Evolutionary conservation across 2,888 invertebrate genomes (phyloP), one percentile per base, ranked within the genome.

Genomic region (Trichogramma evanescens): DNA sequence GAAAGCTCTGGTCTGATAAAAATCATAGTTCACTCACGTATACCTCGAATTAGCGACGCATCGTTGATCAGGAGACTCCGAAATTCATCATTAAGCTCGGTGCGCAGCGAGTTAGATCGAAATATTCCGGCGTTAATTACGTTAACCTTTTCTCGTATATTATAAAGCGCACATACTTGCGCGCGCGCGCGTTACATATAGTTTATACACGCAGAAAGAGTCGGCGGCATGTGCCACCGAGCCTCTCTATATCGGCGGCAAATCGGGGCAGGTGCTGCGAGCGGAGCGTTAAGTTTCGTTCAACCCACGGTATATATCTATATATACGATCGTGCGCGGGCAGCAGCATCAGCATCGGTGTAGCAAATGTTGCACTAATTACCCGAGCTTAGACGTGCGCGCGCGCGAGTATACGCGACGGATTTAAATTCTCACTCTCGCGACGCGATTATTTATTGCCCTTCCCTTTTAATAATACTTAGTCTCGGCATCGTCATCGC

Each of bases 191-290:
- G 26, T 26, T 26, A 26, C 26, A 26, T 26, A 26, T 26, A 26
- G 26, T 26, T 26, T 26, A 26, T 6, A 8, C 57, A 45, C 50
- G 7, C n/a, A 13, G 40, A 45, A 58, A 59, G 56, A 48, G 61
- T 53, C 58, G 48, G 10, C n/a, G 13, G 13, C 56, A 49, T 41
- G 54, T 41, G 43, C 48, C 54, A 41, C 10, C 9, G 45, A 2
- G 39, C 4, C 54, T 2, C 26, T 26, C 26, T 26, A 26, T 26
- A 26, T 26, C 26, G 26, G 26, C 43, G 55, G 54, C 52, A 60
- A 62, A 50, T 6, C 41, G 10, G 9, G 71, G 67, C 77, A 77
- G 77, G 77, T 77, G 77, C 76, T 73, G 73, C 72, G 75, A 75
- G 62, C 71, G 59, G 70, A 77, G 74, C 77, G 76, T 26, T 26